A percentile compares a stretch with the other conserved stretches of the same genome.
Evolutionary conservation across 2,797 vertebrate species (phyloP).

Genomic region (Acanthopagrus latus): DNA sequence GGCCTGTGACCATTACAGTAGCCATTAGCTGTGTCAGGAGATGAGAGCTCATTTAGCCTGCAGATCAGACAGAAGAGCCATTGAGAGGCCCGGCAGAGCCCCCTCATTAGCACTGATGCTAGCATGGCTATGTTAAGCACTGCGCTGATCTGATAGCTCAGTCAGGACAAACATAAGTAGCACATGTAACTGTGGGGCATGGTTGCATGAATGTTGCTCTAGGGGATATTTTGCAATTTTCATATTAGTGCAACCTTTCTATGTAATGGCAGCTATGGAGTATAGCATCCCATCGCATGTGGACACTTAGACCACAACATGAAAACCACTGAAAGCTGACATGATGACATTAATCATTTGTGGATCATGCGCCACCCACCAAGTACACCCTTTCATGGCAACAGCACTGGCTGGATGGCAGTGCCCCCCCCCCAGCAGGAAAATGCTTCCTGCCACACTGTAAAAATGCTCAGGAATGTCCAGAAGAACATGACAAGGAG

Average conservation of each 20-base stretch:
- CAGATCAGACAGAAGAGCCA: slow-evolving; percentile 33
- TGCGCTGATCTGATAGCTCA: slow-evolving; percentile 3
- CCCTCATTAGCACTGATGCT: slow-evolving; percentile 45
- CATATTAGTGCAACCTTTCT: not conserved
- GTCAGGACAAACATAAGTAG: not conserved
- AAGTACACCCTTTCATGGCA: too few relatives aligned
- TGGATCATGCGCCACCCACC: too few relatives aligned
- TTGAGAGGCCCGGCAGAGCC: slow-evolving; percentile 2
- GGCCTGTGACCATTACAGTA: slow-evolving; percentile 44
- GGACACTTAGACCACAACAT: not conserved
- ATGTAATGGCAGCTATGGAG: not conserved
- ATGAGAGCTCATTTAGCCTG: slow-evolving; percentile 50
- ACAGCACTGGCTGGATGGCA: too few relatives aligned
- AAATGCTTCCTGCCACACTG: too few relatives aligned
- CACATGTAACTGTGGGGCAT: not conserved
- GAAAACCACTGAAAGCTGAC: too few relatives aligned
- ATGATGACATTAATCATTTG: too few relatives aligned
- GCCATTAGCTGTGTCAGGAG: slow-evolving; percentile 43
- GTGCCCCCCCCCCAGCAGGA: too few relatives aligned
- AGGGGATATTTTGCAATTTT: not conserved
- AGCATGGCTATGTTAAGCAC: slow-evolving; percentile 11
- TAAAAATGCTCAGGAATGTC: too few relatives aligned
- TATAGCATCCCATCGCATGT: not conserved
- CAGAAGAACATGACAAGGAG: too few relatives aligned
- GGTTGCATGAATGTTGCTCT: not conserved